These are phyloP conservation scores for Pollenia amentaria DNA, from an alignment of 2,888 invertebrate genomes.

Conservation along the genomic window DNA sequence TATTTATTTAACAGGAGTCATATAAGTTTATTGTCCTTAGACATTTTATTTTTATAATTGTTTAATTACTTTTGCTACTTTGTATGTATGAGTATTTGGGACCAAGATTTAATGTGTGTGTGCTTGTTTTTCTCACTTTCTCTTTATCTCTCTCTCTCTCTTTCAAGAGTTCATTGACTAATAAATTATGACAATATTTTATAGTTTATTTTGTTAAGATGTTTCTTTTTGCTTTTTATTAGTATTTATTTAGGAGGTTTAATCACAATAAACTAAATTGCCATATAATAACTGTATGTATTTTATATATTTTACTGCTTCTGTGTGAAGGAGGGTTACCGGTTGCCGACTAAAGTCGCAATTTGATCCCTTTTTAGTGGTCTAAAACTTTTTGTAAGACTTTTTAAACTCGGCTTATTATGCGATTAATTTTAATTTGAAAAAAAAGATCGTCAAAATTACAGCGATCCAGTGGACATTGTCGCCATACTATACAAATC, in stretches of 20 bases:
- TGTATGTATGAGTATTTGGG: not conserved
- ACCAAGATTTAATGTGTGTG: no score
- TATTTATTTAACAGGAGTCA: constrained; percentile 37
- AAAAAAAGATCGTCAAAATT: no score
- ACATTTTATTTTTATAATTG: constrained; percentile 58
- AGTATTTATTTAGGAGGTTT: constrained; percentile 42
- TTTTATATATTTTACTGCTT: constrained; percentile 8
- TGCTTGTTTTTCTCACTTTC: not conserved
- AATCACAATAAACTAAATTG: constrained; percentile 21
- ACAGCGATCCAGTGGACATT: no score
- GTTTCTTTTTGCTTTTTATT: not conserved
- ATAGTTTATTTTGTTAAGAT: not conserved
- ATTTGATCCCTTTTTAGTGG: no score
- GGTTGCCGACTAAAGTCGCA: no score
- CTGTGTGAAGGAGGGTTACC: no score
- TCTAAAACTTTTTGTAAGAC: no score
- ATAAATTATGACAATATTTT: constrained; percentile 43
- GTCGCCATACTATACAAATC: no score
- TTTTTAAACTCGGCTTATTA: no score
- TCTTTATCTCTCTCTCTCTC: not conserved
- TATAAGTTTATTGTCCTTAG: constrained; percentile 48
- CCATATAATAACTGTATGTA: constrained; percentile 3
- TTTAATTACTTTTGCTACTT: constrained; percentile 58
- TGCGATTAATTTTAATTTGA: no score
- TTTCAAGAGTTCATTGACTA: constrained; percentile 12